These are phyloP conservation scores for Yponomeuta cagnagella DNA, from an alignment of 2,888 invertebrate genomes.

Conservation along the genomic window DNA sequence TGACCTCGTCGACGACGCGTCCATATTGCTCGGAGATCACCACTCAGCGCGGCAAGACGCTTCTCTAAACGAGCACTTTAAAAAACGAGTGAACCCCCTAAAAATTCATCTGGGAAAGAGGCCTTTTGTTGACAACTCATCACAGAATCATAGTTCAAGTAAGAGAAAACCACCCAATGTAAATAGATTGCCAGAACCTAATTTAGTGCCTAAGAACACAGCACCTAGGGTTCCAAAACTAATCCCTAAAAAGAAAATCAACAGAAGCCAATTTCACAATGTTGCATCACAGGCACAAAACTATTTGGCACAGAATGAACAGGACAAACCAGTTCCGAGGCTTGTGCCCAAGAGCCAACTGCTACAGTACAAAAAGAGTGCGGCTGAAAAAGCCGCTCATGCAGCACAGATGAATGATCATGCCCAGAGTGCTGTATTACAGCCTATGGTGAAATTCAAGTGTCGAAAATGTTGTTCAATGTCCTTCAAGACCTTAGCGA, in stretches of 20 bases:
- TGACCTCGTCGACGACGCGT: slow-evolving; percentile 42
- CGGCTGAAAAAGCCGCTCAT: slow-evolving; percentile 49
- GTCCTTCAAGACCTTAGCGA: slow-evolving; percentile 79
- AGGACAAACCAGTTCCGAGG: slow-evolving; percentile 63
- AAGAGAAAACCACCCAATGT: slow-evolving; percentile 54
- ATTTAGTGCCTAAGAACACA: slow-evolving; percentile 32
- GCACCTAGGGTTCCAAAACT: slow-evolving; percentile 57
- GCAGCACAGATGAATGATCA: slow-evolving; percentile 73
- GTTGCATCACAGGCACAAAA: slow-evolving; percentile 42
- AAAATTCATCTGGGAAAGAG: slow-evolving; percentile 67
- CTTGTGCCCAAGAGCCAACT: slow-evolving; percentile 69
- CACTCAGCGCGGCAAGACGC: slow-evolving; percentile 40
- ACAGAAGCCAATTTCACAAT: slow-evolving; percentile 54
- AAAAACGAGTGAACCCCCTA: slow-evolving; percentile 63
- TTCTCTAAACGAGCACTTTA: slow-evolving; percentile 48
- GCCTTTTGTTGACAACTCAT: slow-evolving; percentile 66
- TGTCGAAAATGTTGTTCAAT: slow-evolving; percentile 84
- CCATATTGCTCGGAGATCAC: slow-evolving; percentile 38
- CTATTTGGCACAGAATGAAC: slow-evolving; percentile 47
- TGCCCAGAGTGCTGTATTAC: slow-evolving; percentile 82
- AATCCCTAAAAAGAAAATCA: slow-evolving; percentile 49
- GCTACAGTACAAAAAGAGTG: slow-evolving; percentile 62
- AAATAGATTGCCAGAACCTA: slow-evolving; percentile 49
- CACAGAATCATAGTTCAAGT: slow-evolving; percentile 46
- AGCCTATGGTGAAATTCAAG: slow-evolving; percentile 82